Evolutionary conservation across 2,888 invertebrate species (phyloP).

Genomic region (Phaedon cochleariae): DNA sequence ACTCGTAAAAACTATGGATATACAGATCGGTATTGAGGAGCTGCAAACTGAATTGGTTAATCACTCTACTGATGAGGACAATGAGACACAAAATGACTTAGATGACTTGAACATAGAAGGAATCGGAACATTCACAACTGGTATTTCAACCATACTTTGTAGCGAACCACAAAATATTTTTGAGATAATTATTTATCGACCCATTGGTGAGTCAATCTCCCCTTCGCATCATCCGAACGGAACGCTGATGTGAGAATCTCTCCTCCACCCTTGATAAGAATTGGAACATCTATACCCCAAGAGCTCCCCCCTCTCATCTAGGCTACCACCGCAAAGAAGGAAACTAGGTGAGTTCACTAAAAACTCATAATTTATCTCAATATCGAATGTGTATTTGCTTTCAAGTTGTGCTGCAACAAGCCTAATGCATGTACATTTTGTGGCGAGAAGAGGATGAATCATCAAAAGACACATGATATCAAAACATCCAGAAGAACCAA

Average conservation of each 20-base stretch:
- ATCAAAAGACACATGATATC: constrained; percentile 9
- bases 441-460: neutral
- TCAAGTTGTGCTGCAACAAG: neutral
- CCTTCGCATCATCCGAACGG: neutral
- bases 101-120: neutral
- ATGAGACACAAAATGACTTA: no score
- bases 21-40: neutral
- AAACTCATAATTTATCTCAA: no score
- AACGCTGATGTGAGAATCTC: neutral
- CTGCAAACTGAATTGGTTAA: neutral
- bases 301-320: neutral
- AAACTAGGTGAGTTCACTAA: neutral
- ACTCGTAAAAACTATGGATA: neutral
- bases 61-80: no score
- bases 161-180: neutral
- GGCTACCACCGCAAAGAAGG: neutral
- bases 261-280: neutral
- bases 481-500: neutral
- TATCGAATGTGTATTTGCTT: constrained; percentile 8
- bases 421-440: constrained; percentile 1
- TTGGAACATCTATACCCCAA: neutral
- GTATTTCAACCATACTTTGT: neutral
- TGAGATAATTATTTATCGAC: neutral
- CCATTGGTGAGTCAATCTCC: neutral
- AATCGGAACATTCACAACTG: neutral